Evolutionary conservation across 2,797 vertebrate genomes (phyloP), one percentile per base, ranked within the genome.

Genomic region (Gallinago solitaria): DNA sequence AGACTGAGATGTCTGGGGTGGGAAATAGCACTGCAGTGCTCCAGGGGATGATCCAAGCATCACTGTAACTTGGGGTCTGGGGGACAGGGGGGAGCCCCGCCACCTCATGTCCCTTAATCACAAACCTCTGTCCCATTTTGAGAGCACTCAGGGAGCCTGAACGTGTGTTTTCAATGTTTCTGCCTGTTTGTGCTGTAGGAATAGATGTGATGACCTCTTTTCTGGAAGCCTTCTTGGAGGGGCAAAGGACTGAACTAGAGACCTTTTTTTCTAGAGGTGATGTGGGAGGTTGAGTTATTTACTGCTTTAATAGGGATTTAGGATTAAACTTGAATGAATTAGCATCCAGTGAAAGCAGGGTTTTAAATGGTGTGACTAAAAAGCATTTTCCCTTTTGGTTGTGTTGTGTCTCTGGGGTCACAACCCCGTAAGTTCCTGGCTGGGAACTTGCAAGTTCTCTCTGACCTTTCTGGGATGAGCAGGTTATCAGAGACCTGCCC

Each of bases 401-500:
- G 41, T 81, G 41, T 92, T 89, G 51, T 87, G 87, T 82, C 84
- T 93, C 73, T 43, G 37, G n/a, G 77, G 69, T 63, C 79, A 89
- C 69, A 91, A 93, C 93, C 89, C 87, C 84, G 85, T 32, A 56
- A 93, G 82, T 92, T 96, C 78, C 50, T 61, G 30, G 11, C 21
- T 47, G 47, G 21, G 47, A 47, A 47, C 47, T 47, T 47, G 47
- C 47, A 47, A 64, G 25, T 60, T 68, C 30, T 92, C 37, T 54
- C 54, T 43, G 79, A 78, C 79, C 70, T 88, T 95, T 79, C 83
- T 93, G 96, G 94, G 80, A 90, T 88, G 91, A 90, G 48, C 47
- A 76, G 65, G n/a, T 51, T 88, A 17, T 9, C 2, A 16, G 57
- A 84, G 91, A 81, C 83, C 93, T 90, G 86, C 84, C 86, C 82